phyloP scores from a whole-genome alignment of 2,113 vertebrate species.

The Gymnogyps californianus region DNA sequence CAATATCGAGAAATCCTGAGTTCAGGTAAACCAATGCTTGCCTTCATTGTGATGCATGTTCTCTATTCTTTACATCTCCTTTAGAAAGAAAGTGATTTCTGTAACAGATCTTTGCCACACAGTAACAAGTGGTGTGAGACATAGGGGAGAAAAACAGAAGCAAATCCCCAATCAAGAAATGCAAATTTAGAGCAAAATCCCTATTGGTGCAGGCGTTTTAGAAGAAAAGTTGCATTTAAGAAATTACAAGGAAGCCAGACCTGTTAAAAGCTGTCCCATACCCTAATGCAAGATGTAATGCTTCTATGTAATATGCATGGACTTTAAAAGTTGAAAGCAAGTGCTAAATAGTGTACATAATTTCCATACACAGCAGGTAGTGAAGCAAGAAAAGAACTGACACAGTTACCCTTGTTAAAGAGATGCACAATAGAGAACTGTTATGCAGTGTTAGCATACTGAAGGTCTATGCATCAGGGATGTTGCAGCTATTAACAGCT shows the following conservation, averaged over 20 bases:
- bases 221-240: constrained; percentile 7
- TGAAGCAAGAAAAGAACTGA: constrained; percentile 67
- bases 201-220: not conserved
- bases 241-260: constrained; percentile 23
- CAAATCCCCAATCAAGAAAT: constrained; percentile 19
- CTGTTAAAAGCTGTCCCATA: constrained; percentile 34
- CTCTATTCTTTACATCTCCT: not conserved
- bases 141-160: not conserved
- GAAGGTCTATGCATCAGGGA: constrained; percentile 66
- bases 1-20: not conserved
- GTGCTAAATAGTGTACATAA: constrained; percentile 65
- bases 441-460: constrained; percentile 58
- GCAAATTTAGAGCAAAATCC: constrained; percentile 21
- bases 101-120: not conserved
- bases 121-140: not conserved
- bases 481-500: constrained; percentile 72
- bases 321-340: constrained; percentile 68
- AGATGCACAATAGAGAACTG: constrained; percentile 68
- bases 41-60: not conserved
- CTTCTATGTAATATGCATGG: constrained; percentile 47
- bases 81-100: not conserved
- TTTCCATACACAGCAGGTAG: constrained; percentile 75
- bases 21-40: not conserved
- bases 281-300: constrained; percentile 33
- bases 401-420: constrained; percentile 63